Base-by-base conservation (phyloP, 2,797 vertebrate species). In the Pantherophis vulpinus region DNA sequence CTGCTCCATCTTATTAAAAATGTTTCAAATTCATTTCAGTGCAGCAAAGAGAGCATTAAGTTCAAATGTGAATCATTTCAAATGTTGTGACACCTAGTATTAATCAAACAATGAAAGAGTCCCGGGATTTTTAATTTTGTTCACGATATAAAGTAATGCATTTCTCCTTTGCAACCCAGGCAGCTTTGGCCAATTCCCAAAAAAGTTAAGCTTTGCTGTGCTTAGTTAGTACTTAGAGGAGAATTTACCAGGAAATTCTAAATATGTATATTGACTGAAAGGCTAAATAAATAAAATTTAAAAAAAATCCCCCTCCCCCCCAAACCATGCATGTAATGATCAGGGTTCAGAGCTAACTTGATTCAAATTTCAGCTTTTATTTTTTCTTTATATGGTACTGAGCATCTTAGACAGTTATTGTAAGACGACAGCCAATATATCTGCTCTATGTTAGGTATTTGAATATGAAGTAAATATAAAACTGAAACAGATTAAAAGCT, bases 1-100 rank as follows among this genome's bases (percentile, higher is more conserved):
- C n/a, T 79, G 2, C 90, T 93, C 88, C 87, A 91, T 90, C 37
- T 91, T 94, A 95, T 94, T 94, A 93, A 96, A 96, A 96, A 92
- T 32, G 59, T 93, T 95, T 94, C 94, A 61, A 93, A 56, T 95
- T 94, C 70, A 93, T 66, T 94, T 93, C 55, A 89, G 74, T 74
- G 47, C 56, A 74, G 94, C 70, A 95, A 94, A 97, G 83, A 90
- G 86, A 89, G 58, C 60, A 94, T 86, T 63, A 91, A 89, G 54
- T 92, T 93, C 92, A 96, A 92, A 93, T 20, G 27, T 94, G 87
- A 66, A 94, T 95, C 23, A 32, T 90, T 87, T 92, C 32, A 55
- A 94, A 95, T 94, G 91, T 70, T 93, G 93, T 92, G 92, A 70
- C n/a, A 91, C 60, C 89, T 63, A 60, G 10, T 79, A 95, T 87